phyloP scores from a whole-genome alignment of 2,113 vertebrate species.

The Stegostoma tigrinum region DNA sequence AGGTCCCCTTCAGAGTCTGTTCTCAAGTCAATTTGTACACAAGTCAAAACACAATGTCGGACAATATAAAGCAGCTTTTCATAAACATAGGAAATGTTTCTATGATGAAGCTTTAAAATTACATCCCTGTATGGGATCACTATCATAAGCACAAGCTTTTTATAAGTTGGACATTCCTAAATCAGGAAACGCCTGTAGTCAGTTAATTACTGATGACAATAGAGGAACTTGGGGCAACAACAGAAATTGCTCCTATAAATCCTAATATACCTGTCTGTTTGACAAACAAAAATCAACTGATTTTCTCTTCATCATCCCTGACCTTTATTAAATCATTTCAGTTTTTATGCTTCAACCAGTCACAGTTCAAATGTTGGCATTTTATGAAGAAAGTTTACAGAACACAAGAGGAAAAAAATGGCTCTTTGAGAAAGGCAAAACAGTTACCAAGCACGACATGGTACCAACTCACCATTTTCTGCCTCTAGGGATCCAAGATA shows the following conservation, averaged over 20 bases:
- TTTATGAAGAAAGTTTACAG: background rate
- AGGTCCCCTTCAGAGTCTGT: too few species aligned
- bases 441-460: background rate
- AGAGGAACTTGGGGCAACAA: background rate
- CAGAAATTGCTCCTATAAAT: background rate
- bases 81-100: too few species aligned
- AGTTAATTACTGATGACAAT: background rate
- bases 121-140: too few species aligned
- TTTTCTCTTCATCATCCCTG: background rate
- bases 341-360: background rate
- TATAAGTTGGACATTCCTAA: too few species aligned
- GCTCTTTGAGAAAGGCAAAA: background rate
- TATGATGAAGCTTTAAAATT: too few species aligned
- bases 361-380: background rate
- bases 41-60: too few species aligned
- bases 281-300: background rate
- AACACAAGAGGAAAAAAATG: background rate
- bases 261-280: background rate
- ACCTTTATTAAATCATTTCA: background rate
- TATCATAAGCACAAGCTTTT: too few species aligned
- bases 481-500: background rate
- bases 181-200: background rate
- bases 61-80: too few species aligned
- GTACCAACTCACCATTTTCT: background rate
- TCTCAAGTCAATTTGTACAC: too few species aligned